Conservation (phyloP, 2,888 invertebrate genomes). For the Cephus runcator region DNA sequence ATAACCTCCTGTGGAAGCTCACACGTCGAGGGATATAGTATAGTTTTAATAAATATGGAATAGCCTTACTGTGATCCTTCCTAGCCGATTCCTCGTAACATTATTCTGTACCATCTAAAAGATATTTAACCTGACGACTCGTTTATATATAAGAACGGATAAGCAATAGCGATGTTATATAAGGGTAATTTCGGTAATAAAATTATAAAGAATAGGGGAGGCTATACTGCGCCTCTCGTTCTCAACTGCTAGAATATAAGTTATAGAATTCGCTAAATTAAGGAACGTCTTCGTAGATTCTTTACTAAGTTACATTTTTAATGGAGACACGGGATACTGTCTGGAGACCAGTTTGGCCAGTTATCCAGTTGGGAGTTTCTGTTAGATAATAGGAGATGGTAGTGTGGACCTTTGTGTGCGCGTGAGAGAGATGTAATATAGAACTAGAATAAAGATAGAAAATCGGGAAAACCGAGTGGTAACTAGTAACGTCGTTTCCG, state of each 20-base stretch:
- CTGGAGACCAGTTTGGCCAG: neutral
- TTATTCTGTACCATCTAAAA: neutral
- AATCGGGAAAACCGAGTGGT: slow-evolving; percentile 1
- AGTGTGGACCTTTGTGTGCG: neutral
- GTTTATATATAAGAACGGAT: neutral
- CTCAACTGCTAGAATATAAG: neutral
- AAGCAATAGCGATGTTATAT: neutral
- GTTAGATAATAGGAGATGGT: neutral
- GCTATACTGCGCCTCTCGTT: neutral
- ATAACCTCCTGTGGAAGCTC: neutral
- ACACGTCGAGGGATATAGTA: slow-evolving; percentile 18
- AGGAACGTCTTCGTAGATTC: neutral
- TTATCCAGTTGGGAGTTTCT: neutral
- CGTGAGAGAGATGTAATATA: neutral
- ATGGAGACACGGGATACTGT: neutral
- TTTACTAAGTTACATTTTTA: neutral
- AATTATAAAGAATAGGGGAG: neutral
- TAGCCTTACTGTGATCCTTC: neutral
- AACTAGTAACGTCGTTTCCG: neutral
- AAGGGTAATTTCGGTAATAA: neutral
- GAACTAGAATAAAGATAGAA: neutral
- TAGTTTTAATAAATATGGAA: slow-evolving; percentile 13
- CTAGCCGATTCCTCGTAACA: neutral
- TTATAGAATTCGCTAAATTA: neutral
- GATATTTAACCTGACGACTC: neutral